phyloP scores from a whole-genome alignment of 2,113 vertebrate genomes.

The Phrynocephalus versicolor region DNA sequence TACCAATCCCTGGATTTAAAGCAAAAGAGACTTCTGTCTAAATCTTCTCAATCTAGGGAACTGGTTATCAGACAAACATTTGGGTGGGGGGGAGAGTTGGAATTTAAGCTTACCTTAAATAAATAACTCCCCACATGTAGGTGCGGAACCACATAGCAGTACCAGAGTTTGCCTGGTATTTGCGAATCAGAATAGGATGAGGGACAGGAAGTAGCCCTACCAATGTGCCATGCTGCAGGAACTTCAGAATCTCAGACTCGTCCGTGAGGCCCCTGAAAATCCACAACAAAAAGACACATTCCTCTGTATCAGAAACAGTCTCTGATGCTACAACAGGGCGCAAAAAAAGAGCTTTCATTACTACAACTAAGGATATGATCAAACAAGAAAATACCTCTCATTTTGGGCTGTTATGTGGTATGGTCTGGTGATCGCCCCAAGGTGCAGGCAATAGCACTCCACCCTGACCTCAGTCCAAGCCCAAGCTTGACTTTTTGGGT shows the following conservation, averaged over 20 bases:
- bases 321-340: neutral
- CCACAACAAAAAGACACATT: neutral
- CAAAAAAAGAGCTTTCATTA: neutral
- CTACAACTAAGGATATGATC: no score
- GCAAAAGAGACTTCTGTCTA: neutral
- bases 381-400: no score
- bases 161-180: constrained; percentile 97
- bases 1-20: neutral
- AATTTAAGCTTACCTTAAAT: constrained; percentile 85
- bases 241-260: constrained; percentile 95
- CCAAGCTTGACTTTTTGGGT: no score
- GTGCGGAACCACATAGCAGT: constrained; percentile 99
- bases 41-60: neutral
- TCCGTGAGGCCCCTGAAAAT: constrained; percentile 89
- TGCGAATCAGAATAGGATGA: constrained; percentile 97
- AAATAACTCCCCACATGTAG: constrained; percentile 99
- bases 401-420: no score
- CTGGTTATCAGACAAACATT: neutral
- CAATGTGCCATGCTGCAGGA: constrained; percentile 95
- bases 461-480: no score
- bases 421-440: no score
- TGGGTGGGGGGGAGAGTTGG: neutral
- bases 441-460: no score
- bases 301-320: neutral
- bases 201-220: constrained; percentile 96